Evolutionary conservation across 2,888 invertebrate genomes (phyloP), one percentile per base, ranked within the genome.

Genomic region (Sipha maydis): DNA sequence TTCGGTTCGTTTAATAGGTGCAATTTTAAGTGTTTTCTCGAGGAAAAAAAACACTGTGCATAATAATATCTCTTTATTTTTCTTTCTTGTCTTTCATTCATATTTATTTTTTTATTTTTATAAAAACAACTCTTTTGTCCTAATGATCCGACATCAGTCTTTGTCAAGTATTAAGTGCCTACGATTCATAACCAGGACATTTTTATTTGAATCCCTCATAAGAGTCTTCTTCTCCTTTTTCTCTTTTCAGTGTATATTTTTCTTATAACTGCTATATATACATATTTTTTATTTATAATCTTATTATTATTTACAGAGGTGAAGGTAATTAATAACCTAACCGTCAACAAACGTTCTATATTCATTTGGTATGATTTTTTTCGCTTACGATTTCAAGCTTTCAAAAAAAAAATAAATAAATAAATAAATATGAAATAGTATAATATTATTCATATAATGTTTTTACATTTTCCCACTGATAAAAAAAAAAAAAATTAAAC

Each of bases 91-190:
- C 38, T 79, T 56, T 71, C 71, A 54, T 54, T 79, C 79, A 8
- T 85, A 71, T 54, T 31, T 84, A 61, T 76, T 56, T 41, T n/a
- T 31, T 41, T 71, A 4, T 73, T 79, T 75, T 75, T 48, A 77
- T 48, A 67, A 54, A 83, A 54, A 19, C 31, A 61, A 75, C 80
- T 61, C 75, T 82, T 82, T 88, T 75, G 73, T 61, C 79, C 61
- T 88, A 82, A 88, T 67, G 88, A 75, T 75, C 75, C 73, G 48
- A 67, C 88, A 88, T 88, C 82, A 82, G 88, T 88, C 88, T 82
- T 88, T 88, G 88, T 88, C 88, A 67, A 82, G 54, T 88, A 82
- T 82, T 88, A 88, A 88, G 88, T 82, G 82, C 88, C 61, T 41
- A 34, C 88, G 34, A 88, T 88, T 88, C 88, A 82, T 88, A 88